These are phyloP conservation scores for Digitonthophagus gazella DNA, from an alignment of 2,888 invertebrate species.

Conservation along the genomic window DNA sequence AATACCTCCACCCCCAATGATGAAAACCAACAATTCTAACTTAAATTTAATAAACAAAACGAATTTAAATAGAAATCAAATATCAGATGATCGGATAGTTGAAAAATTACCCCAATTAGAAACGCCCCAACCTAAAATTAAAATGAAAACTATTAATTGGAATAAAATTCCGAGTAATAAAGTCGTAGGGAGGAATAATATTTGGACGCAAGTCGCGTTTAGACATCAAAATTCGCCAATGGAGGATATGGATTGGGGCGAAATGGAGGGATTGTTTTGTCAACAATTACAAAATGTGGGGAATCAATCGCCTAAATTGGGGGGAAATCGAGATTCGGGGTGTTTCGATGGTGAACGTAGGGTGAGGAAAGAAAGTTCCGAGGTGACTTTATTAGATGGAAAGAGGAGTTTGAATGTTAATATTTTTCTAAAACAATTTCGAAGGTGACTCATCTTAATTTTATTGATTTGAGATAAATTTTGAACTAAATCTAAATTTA, in stretches of 20 bases:
- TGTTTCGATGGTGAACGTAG: slow-evolving; percentile 58
- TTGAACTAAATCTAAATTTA: background rate
- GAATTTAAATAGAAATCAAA: slow-evolving; percentile 27
- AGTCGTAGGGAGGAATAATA: slow-evolving; percentile 86
- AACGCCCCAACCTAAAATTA: slow-evolving; percentile 89
- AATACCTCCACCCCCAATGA: slow-evolving; percentile 45
- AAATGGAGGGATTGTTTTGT: slow-evolving; percentile 93
- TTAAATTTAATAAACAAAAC: slow-evolving; percentile 10
- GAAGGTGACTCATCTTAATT: slow-evolving; percentile 61
- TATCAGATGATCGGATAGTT: slow-evolving; percentile 42
- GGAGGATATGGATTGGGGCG: slow-evolving; percentile 86
- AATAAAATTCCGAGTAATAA: slow-evolving; percentile 92
- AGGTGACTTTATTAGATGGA: slow-evolving; percentile 87
- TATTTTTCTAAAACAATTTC: slow-evolving; percentile 95
- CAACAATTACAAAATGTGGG: slow-evolving; percentile 68
- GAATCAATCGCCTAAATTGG: slow-evolving; percentile 57
- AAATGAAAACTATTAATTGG: slow-evolving; percentile 98
- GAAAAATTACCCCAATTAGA: slow-evolving; percentile 83
- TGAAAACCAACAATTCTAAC: slow-evolving; percentile 5
- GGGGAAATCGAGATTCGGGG: slow-evolving; percentile 49
- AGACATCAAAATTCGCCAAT: slow-evolving; percentile 81
- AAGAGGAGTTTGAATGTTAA: slow-evolving; percentile 96
- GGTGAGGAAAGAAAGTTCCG: slow-evolving; percentile 76
- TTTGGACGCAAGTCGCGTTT: slow-evolving; percentile 88
- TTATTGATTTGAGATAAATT: background rate